These are phyloP conservation scores for Drosophila testacea DNA, from an alignment of 2,888 invertebrate genomes.

Conservation along the genomic window DNA sequence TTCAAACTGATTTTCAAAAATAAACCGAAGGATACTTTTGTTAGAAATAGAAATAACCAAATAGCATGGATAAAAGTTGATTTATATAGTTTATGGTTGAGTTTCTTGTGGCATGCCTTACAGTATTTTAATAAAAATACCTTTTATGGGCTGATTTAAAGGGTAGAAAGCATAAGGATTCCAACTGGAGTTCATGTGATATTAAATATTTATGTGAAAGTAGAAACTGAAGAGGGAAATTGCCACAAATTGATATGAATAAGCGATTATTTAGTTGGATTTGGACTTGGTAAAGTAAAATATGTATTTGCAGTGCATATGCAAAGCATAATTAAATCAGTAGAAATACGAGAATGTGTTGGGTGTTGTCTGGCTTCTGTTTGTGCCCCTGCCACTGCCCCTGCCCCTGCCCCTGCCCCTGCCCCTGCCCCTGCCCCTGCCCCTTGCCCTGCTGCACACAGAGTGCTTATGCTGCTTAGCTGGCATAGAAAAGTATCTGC, in stretches of 20 bases:
- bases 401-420: not conserved
- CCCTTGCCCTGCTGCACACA: not conserved
- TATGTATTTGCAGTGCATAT: constrained; percentile 36
- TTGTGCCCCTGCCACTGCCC: not conserved
- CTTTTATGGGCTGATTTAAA: not conserved
- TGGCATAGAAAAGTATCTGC: constrained; percentile 4
- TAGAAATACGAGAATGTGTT: constrained; percentile 12
- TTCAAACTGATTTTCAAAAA: too few relatives aligned
- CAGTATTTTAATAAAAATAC: not conserved
- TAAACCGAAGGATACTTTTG: too few relatives aligned
- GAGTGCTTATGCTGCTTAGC: not conserved
- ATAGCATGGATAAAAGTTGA: not conserved
- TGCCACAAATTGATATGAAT: constrained; percentile 27
- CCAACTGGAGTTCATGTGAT: not conserved
- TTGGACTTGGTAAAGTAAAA: constrained; percentile 5
- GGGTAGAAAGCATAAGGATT: not conserved
- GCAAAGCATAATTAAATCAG: constrained; percentile 58
- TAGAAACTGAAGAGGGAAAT: not conserved
- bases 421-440: not conserved
- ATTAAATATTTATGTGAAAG: constrained; percentile 9
- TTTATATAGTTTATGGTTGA: not conserved
- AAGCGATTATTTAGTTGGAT: constrained; percentile 29
- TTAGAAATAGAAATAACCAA: too few relatives aligned
- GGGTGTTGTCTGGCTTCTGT: not conserved
- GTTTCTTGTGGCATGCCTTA: not conserved